phyloP scores from a whole-genome alignment of 2,888 invertebrate genomes.

The Pachycephus smyrnensis region DNA sequence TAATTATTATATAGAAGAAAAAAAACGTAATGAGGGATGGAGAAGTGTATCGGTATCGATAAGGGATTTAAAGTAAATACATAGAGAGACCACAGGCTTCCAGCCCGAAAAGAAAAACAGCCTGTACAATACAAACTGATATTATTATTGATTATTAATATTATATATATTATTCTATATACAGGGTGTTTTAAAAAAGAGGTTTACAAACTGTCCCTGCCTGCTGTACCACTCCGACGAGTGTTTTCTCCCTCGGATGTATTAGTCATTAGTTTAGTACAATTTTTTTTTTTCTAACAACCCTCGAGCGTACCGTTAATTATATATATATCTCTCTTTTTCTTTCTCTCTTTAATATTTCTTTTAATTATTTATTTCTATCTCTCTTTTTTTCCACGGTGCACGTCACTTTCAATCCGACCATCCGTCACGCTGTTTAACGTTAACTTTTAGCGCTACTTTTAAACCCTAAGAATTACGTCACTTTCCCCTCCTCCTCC shows the following conservation, averaged over 20 bases:
- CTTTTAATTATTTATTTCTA: no score
- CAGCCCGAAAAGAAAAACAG: constrained; percentile 44
- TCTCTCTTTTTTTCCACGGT: no score
- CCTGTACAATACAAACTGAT: constrained; percentile 66
- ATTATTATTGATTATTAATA: constrained; percentile 64
- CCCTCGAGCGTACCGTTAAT: not conserved
- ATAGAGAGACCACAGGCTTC: constrained; percentile 37
- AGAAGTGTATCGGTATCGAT: constrained; percentile 10
- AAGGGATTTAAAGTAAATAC: constrained; percentile 31
- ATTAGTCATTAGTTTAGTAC: not conserved
- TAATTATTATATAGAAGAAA: constrained; percentile 17
- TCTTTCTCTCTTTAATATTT: not conserved
- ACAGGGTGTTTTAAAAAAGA: constrained; percentile 63
- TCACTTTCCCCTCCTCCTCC: no score
- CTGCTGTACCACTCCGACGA: constrained; percentile 36
- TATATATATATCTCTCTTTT: not conserved
- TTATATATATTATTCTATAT: constrained; percentile 47
- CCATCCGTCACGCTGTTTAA: no score
- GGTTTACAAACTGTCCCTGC: constrained; percentile 55
- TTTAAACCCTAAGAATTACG: no score
- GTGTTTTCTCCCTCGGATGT: constrained; percentile 28
- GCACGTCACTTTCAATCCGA: no score
- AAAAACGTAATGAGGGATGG: constrained; percentile 1
- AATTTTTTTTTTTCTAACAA: constrained; percentile 4
- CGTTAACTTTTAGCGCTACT: no score